These are phyloP conservation scores for Gonioctena quinquepunctata DNA, from an alignment of 1,140 invertebrate genomes.

Conservation along the genomic window DNA sequence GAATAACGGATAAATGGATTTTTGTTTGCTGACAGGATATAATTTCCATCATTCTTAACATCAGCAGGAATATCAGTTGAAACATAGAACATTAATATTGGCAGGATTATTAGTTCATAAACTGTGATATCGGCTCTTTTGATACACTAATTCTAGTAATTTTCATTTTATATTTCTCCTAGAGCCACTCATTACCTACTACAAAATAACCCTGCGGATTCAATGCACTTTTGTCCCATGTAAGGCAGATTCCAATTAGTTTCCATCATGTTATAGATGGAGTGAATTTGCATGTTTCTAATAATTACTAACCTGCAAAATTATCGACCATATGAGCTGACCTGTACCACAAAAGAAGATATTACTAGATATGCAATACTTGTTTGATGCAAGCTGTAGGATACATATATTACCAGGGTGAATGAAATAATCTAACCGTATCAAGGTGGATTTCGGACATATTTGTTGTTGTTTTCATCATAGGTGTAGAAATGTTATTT, in stretches of 20 bases:
- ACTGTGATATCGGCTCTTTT: background rate
- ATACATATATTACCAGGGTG: background rate
- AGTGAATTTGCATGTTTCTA: slow-evolving; percentile 11
- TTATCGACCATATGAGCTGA: slow-evolving; percentile 9
- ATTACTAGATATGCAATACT: slow-evolving; percentile 5
- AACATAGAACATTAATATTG: background rate
- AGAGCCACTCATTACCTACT: background rate
- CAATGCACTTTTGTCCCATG: slow-evolving; percentile 7
- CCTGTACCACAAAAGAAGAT: slow-evolving; percentile 9
- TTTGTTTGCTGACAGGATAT: background rate
- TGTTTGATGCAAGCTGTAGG: slow-evolving; percentile 5
- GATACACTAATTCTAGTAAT: slow-evolving; percentile 10
- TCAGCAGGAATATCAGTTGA: background rate
- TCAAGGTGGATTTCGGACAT: no score
- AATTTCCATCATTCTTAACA: background rate
- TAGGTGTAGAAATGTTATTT: no score
- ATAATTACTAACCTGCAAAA: slow-evolving; percentile 9
- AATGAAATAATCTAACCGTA: no score
- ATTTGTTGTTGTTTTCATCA: no score
- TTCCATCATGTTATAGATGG: slow-evolving; percentile 12
- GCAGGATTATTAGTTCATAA: background rate
- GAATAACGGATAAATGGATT: no score
- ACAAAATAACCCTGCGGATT: background rate
- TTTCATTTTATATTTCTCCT: background rate
- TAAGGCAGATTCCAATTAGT: slow-evolving; percentile 12